A percentile compares a stretch with the other conserved stretches of the same genome.
These are phyloP conservation scores for Bombyx mandarina DNA, from an alignment of 1,140 invertebrate species.

Conservation along the genomic window DNA sequence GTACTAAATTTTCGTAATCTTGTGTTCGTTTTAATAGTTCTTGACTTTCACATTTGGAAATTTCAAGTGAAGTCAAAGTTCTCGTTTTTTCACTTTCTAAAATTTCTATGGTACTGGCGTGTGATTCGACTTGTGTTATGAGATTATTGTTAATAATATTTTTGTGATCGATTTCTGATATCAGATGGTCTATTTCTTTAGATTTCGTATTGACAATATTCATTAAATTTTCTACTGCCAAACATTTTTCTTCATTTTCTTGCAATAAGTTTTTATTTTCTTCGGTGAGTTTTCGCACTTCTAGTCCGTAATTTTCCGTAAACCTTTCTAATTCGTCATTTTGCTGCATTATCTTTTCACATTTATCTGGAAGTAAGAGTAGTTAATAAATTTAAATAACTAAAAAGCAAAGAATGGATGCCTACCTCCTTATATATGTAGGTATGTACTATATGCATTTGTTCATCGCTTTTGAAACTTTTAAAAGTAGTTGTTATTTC, in stretches of 20 bases:
- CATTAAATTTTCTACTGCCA: constrained; percentile 35
- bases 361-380: constrained; percentile 25
- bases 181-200: constrained; percentile 38
- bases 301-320: constrained; percentile 25
- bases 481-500: no score
- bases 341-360: constrained; percentile 32
- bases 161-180: constrained; percentile 30
- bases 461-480: no score
- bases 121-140: constrained; percentile 22
- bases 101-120: constrained; percentile 24
- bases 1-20: constrained; percentile 20
- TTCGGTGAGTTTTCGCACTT: constrained; percentile 28
- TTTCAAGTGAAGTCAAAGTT: constrained; percentile 30
- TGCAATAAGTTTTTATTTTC: constrained; percentile 28
- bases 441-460: no score
- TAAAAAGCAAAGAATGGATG: not conserved
- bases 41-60: constrained; percentile 40
- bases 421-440: no score
- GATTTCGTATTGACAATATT: constrained; percentile 41
- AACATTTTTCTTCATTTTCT: constrained; percentile 31
- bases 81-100: constrained; percentile 39
- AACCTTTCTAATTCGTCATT: constrained; percentile 40
- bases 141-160: constrained; percentile 30
- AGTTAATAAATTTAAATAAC: constrained; percentile 10
- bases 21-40: constrained; percentile 35